Evolutionary conservation across 2,113 vertebrate species (phyloP).

Genomic region (Alexandromys fortis): DNA sequence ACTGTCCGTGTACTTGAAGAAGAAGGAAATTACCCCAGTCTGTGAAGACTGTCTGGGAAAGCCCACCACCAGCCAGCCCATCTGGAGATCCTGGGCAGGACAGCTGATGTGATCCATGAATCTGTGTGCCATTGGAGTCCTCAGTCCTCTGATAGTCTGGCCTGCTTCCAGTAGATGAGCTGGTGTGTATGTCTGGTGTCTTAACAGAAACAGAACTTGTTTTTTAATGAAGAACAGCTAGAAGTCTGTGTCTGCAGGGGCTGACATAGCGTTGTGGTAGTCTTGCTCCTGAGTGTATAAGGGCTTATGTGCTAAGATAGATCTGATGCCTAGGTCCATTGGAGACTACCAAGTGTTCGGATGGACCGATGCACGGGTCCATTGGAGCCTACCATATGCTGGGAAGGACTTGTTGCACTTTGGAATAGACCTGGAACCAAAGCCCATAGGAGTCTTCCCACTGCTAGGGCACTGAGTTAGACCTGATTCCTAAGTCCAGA

Average conservation of each 20-base stretch:
- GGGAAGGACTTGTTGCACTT: not conserved
- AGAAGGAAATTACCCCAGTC: not conserved
- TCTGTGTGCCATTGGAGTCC: not conserved
- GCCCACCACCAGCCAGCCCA: not conserved
- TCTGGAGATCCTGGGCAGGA: not conserved
- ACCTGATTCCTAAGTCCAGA: not conserved
- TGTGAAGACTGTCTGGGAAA: not conserved
- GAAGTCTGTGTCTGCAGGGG: not conserved
- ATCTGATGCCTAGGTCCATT: not conserved
- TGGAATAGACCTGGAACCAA: not conserved
- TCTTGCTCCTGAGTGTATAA: not conserved
- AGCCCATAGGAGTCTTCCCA: not conserved
- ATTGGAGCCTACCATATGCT: not conserved
- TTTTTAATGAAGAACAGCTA: not conserved
- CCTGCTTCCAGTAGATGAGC: not conserved
- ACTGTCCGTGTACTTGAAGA: not conserved
- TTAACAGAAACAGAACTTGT: not conserved
- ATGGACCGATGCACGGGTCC: not conserved
- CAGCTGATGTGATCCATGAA: too few relatives aligned
- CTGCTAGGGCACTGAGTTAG: not conserved
- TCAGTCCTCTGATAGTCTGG: not conserved
- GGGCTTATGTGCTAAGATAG: not conserved
- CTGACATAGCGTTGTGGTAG: not conserved
- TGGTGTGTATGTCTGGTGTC: not conserved
- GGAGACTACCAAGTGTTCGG: not conserved